Evolutionary conservation across 2,888 invertebrate species (phyloP), one percentile per base, ranked within the genome.

Genomic region (Anorthoa munda): DNA sequence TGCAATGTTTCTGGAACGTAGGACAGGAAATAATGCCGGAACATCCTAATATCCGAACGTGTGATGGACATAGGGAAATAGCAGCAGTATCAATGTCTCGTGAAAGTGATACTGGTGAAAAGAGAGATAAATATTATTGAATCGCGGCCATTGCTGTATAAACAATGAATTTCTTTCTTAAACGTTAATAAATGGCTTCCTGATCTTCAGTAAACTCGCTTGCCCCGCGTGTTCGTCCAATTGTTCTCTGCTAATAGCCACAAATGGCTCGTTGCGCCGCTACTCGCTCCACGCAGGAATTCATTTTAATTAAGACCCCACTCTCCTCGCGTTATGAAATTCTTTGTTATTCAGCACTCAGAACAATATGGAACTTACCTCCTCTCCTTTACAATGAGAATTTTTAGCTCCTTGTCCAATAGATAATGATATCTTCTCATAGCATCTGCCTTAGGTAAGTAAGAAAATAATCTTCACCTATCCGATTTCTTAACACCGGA

Each of bases 291-390:
- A 83, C 79, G 45, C 68, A 86, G 86, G 86, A 91, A 91, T 92
- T 90, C 87, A 81, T 88, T 90, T 91, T 91, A 92, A 92, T 92
- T 92, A 90, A 91, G 86, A 86, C 72, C 76, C 82, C 80, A 72
- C 84, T 86, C 89, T 83, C 83, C 83, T 83, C 66, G 65, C 60
- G 66, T 75, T 82, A 84, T 84, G 75, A 79, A 78, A 81, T 84
- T 83, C 80, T 77, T 80, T 77, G 71, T 75, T 70, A 73, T 71
- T 81, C 55, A 70, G 53, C 21, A 60, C 31, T 72, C 53, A 58
- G 65, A 70, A 68, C 53, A 60, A 53, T 69, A 63, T 67, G 45
- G 59, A 58, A 80, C 56, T 23, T 65, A 26, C 26, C 45, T 53
- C 21, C 21, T 66, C 45, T 53, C 18, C 21, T 66, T 65, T n/a